These are phyloP conservation scores for Hypocryptadius cinnamomeus DNA, from an alignment of 2,113 vertebrate species.

Conservation along the genomic window DNA sequence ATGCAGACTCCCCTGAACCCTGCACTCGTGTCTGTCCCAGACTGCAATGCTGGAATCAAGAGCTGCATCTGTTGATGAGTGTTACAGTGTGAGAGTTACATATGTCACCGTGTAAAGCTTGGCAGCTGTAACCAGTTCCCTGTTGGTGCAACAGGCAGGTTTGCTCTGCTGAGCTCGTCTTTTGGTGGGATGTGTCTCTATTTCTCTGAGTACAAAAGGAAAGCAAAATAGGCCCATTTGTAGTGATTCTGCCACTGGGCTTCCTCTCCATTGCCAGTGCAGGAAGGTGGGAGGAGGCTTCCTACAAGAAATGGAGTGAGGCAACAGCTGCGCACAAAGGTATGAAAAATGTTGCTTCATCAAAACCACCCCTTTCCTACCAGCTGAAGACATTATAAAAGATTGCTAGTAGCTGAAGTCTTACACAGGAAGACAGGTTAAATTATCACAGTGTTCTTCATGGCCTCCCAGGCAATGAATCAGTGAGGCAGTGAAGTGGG, in stretches of 20 bases:
- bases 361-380: background rate
- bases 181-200: background rate
- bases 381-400: background rate
- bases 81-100: fast-evolving
- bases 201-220: background rate
- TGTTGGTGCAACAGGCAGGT: background rate
- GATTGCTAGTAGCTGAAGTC: background rate
- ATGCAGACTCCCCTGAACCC: background rate
- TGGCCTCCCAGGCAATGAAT: conserved; percentile 21
- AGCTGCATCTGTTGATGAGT: background rate
- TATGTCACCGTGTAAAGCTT: fast-evolving
- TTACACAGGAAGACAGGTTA: background rate
- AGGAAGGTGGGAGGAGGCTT: background rate
- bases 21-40: background rate
- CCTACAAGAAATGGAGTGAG: background rate
- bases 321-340: background rate
- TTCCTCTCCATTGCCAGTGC: background rate
- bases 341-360: background rate
- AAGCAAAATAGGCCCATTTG: background rate
- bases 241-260: background rate
- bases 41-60: background rate
- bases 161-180: background rate
- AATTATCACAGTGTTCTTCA: background rate
- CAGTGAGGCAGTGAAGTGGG: background rate
- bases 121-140: background rate